Evolutionary conservation across 2,888 invertebrate genomes (phyloP).

Genomic region (Heterodera filipjevi): DNA sequence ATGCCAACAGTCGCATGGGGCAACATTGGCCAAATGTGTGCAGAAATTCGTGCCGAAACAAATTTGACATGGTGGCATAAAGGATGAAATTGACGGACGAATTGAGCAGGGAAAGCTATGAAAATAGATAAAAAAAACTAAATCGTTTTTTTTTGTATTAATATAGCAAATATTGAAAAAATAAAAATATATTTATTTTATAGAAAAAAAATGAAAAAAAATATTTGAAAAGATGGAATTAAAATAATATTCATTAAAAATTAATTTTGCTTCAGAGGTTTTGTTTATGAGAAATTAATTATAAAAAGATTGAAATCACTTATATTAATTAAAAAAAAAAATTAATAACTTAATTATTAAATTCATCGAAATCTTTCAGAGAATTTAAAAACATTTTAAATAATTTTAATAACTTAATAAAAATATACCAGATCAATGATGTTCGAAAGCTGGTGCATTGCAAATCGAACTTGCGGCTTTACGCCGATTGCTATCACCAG

Average conservation of each 20-base stretch:
- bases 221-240: not conserved
- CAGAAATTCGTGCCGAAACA: constrained; percentile 71
- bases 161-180: not conserved
- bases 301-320: no score
- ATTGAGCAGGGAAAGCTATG: constrained; percentile 70
- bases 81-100: constrained; percentile 79
- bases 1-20: not conserved
- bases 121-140: no score
- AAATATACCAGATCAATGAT: constrained; percentile 72
- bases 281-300: not conserved
- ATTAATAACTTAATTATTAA: not conserved
- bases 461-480: constrained; percentile 48
- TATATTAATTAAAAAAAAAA: not conserved
- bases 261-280: not conserved
- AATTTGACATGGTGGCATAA: constrained; percentile 74
- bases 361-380: no score
- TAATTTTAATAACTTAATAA: no score
- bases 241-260: not conserved
- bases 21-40: constrained; percentile 41
- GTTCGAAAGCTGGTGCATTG: constrained; percentile 71
- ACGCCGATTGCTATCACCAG: constrained; percentile 50
- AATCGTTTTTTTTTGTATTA: no score
- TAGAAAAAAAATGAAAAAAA: not conserved
- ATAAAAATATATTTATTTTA: not conserved
- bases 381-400: no score